These are phyloP conservation scores for Lepus americanus DNA, from an alignment of 2,113 vertebrate species.

Conservation along the genomic window DNA sequence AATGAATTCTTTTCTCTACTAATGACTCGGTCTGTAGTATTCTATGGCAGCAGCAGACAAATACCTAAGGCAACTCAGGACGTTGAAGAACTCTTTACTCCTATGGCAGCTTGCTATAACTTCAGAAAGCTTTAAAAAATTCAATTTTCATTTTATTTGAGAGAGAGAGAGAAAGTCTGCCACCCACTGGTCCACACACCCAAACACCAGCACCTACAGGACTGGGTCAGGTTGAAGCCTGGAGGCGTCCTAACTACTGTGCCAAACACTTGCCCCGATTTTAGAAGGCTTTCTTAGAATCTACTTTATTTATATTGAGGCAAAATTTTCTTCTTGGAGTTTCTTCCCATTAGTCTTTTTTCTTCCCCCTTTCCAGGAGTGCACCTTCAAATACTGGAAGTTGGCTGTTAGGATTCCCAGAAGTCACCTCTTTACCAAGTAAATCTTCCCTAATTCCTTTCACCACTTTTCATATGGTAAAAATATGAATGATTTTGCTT, in stretches of 20 bases:
- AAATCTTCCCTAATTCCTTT: not conserved
- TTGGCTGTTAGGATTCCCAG: not conserved
- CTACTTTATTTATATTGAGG: not conserved
- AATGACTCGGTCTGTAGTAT: not conserved
- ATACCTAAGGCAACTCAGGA: not conserved
- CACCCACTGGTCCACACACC: too few species aligned
- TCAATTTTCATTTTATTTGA: too few species aligned
- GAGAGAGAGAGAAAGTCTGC: too few species aligned
- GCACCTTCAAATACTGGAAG: not conserved
- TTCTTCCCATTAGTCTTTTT: not conserved
- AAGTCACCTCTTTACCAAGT: not conserved
- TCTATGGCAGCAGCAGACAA: not conserved
- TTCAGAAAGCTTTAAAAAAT: not conserved
- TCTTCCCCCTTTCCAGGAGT: not conserved
- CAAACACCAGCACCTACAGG: too few species aligned
- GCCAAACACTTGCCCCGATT: too few species aligned
- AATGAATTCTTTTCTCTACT: not conserved
- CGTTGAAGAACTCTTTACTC: not conserved
- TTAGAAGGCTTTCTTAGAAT: not conserved
- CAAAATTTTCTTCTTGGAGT: not conserved
- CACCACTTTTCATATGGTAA: not conserved
- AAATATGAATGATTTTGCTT: not conserved
- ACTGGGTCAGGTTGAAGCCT: too few species aligned
- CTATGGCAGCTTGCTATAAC: not conserved
- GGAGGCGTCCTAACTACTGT: too few species aligned